Conservation (phyloP, 2,797 vertebrate species). For the Esox masquinongy region DNA sequence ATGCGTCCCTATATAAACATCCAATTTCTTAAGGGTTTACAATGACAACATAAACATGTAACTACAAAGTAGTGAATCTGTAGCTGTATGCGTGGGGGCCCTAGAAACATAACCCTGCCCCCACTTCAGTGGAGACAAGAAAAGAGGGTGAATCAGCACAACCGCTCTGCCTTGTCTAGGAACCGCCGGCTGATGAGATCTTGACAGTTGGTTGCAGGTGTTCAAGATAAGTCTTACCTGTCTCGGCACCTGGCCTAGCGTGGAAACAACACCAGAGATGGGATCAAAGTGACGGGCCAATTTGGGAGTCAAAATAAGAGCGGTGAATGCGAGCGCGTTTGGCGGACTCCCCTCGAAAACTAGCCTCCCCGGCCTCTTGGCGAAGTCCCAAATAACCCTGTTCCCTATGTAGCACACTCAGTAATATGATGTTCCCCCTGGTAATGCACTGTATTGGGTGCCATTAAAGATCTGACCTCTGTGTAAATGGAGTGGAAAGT, state of each 20-base stretch:
- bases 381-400: not conserved
- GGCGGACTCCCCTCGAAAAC: not conserved
- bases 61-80: slow-evolving; percentile 54
- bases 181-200: slow-evolving; percentile 23
- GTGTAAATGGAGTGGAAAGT: slow-evolving; percentile 45
- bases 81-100: slow-evolving; percentile 31
- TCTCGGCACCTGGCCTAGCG: slow-evolving; percentile 52
- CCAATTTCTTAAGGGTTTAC: not conserved
- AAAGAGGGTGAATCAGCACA: slow-evolving; percentile 42
- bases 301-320: slow-evolving; percentile 24
- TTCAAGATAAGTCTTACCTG: slow-evolving; percentile 44
- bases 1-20: not conserved
- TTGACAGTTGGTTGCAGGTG: slow-evolving; percentile 63
- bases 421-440: not conserved
- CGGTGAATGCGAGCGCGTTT: not conserved
- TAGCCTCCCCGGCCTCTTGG: not conserved
- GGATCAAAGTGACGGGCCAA: slow-evolving; percentile 51
- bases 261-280: slow-evolving; percentile 39
- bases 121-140: slow-evolving; percentile 17
- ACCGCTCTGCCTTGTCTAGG: slow-evolving; percentile 46
- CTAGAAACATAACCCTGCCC: slow-evolving; percentile 27
- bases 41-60: slow-evolving; percentile 13
- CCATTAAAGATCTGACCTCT: slow-evolving; percentile 20
- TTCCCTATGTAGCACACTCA: not conserved
- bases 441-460: not conserved